phyloP scores from a whole-genome alignment of 2,113 vertebrate genomes.

The Indicator indicator region DNA sequence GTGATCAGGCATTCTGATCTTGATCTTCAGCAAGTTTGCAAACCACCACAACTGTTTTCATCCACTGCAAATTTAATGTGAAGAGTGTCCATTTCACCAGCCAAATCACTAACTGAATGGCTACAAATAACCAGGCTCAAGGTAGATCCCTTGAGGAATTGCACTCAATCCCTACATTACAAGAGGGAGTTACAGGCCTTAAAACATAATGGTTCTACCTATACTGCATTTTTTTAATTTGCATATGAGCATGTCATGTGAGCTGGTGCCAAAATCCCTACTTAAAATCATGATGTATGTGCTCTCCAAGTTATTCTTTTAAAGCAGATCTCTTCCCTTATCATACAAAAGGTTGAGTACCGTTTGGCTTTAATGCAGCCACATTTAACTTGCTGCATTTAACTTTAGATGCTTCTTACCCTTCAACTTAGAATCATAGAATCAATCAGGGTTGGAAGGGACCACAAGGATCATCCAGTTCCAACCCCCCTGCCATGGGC shows the following conservation, averaged over 20 bases:
- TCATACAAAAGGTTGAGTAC: not conserved
- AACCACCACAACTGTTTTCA: not conserved
- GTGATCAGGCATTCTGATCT: not conserved
- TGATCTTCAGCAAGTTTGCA: not conserved
- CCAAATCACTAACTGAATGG: not conserved
- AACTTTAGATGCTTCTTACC: not conserved
- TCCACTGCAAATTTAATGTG: not conserved
- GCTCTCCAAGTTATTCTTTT: not conserved
- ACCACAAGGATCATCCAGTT: no score
- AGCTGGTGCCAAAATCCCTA: not conserved
- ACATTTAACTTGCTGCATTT: not conserved
- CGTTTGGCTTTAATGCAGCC: not conserved
- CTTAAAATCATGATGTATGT: not conserved
- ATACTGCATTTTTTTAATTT: not conserved
- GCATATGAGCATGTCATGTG: not conserved
- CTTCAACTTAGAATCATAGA: not conserved
- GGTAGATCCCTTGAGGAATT: not conserved
- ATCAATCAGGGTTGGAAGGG: no score
- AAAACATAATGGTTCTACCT: not conserved
- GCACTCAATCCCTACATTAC: not conserved
- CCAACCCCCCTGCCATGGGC: no score
- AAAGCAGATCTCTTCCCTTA: not conserved
- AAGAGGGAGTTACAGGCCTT: not conserved
- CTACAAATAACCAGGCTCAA: not conserved
- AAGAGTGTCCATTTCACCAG: not conserved